Evolutionary conservation across 2,888 invertebrate genomes (phyloP), one percentile per base, ranked within the genome.

Genomic region (Gryllus longicercus): DNA sequence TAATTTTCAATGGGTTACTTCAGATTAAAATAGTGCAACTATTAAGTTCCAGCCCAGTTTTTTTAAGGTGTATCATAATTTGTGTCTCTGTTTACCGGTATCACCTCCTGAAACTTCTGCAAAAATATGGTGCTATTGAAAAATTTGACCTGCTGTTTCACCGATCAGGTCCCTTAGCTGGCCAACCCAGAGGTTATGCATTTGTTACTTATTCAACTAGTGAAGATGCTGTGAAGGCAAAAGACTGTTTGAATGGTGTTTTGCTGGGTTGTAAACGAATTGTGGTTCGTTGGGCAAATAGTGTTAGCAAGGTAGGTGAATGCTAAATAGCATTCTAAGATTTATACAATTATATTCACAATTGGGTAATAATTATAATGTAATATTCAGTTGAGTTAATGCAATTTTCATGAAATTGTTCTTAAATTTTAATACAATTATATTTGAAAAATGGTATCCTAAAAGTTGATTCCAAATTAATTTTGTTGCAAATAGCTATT

Each of bases 81-180:
- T 63, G 63, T n/a, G 14, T 63, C n/a, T 63, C 63, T 63, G 16
- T 63, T 91, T 93, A 95, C 93, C 90, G 96, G 96, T 96, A 93
- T 93, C 94, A 96, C 92, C 92, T 98, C 90, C 91, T 98, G 89
- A 97, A 97, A 95, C 92, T 97, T 89, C 92, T 96, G 89, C 96
- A 97, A 92, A 94, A 94, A 91, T 94, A 95, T 91, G 97, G 97
- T 87, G 90, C 91, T 86, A 94, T 97, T 86, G 95, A 96, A 90
- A 96, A 97, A 92, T 97, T 97, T 89, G 97, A 98, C 89, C 94
- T 97, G 89, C 91, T 98, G 84, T 97, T 96, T 87, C 96, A 97
- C 88, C 96, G 96, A 84, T 92, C 93, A 83, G 97, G 97, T 84
- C 96, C 96, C 74, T 91, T 94, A 84, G 91, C 92, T 84, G 97